Evolutionary conservation across 2,113 vertebrate species (phyloP), one percentile per base, ranked within the genome.

Genomic region (Brachyistius frenatus): DNA sequence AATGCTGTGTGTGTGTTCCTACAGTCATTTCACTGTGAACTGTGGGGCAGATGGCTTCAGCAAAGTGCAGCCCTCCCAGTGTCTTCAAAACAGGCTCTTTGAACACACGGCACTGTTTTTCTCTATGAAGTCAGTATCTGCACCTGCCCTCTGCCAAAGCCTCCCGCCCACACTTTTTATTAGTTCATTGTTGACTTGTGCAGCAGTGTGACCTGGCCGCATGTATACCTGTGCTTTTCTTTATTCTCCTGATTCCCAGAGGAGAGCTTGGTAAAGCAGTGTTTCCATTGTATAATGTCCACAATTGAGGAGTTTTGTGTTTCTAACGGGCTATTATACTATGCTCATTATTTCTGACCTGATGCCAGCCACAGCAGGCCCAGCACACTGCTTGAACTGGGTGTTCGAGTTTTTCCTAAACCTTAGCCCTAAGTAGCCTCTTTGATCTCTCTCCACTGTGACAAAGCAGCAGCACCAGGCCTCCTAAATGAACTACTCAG

Each of bases 391-490:
- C 78, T 78, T 89, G 73, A 89, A 85, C 66, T 72, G 54, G 76
- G 63, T 82, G 57, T 82, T 81, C 73, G 64, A 84, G 73, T 84
- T 88, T 75, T 77, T 83, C 84, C 66, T 86, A 81, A 90, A 92
- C 71, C 89, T 88, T 67, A 56, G 73, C 75, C 84, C 87, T 87
- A 88, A 85, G 79, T 70, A 86, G 69, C 76, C 68, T 79, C 81
- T 94, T 93, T 94, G 91, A 94, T 94, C 92, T 87, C 71, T 81
- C 75, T 83, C 77, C 73, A 85, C 81, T 87, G 78, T 86, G 85
- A 90, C 83, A 93, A 93, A 91, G 80, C 88, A 86, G 75, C 74
- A 90, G 66, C 79, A 87, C 76, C 80, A 83, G 86, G 81, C 75
- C 57, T 86, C 78, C 62, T 86, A 91, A 91, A 92, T 86, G 75